A percentile compares a stretch with the other conserved stretches of the same genome.
These are phyloP conservation scores for Lysandra coridon DNA, from an alignment of 2,888 invertebrate species.

Conservation along the genomic window DNA sequence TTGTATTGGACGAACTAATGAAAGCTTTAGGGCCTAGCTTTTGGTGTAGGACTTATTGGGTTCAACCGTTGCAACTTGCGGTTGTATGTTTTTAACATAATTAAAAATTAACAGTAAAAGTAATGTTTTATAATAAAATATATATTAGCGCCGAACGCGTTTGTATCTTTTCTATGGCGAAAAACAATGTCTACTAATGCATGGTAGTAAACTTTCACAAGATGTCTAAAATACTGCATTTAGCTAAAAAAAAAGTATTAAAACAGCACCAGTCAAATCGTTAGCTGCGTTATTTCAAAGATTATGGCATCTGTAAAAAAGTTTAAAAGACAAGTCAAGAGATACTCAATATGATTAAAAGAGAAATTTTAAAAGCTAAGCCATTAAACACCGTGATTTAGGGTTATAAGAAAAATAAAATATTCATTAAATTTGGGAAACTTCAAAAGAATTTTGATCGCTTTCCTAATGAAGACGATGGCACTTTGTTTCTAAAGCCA, in stretches of 20 bases:
- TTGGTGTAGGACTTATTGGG: neutral
- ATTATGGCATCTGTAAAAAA: neutral
- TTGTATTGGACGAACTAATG: slow-evolving; percentile 37
- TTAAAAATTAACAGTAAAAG: neutral
- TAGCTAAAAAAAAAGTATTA: neutral
- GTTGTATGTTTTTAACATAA: neutral
- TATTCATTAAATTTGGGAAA: slow-evolving; percentile 36
- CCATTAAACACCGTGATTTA: slow-evolving; percentile 14
- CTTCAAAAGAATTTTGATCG: slow-evolving; percentile 21
- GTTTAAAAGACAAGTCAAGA: neutral
- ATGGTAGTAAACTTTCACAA: too few relatives aligned
- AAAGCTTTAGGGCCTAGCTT: slow-evolving; percentile 1
- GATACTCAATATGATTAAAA: slow-evolving; percentile 15
- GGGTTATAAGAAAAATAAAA: slow-evolving; percentile 28
- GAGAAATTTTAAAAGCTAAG: slow-evolving; percentile 12
- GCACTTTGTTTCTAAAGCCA: slow-evolving; percentile 36
- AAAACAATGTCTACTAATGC: neutral
- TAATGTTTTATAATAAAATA: neutral
- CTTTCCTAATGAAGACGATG: slow-evolving; percentile 22
- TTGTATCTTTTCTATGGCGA: neutral
- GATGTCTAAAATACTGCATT: neutral
- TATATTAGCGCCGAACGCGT: neutral
- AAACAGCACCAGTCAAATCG: neutral
- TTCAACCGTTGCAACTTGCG: neutral
- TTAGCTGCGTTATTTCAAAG: neutral